Evolutionary conservation across 2,113 vertebrate species (phyloP).

Genomic region (Amia ocellicauda): DNA sequence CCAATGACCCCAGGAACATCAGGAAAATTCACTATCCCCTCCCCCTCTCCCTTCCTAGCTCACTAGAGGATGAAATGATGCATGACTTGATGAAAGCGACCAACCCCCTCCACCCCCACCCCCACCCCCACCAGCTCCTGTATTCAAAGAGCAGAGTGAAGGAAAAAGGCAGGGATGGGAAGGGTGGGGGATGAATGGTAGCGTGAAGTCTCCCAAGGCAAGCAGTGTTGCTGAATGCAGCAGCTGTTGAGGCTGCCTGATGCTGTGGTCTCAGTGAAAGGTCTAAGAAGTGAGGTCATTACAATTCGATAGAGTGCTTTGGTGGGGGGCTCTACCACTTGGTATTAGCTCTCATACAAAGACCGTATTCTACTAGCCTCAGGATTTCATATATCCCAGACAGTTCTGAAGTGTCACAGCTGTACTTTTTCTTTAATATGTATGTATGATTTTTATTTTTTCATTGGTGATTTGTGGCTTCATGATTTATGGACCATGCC

Average conservation of each 20-base stretch:
- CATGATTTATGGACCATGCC: slow-evolving; percentile 21
- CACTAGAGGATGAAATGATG: slow-evolving; percentile 1
- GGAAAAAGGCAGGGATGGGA: background rate
- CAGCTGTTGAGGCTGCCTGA: background rate
- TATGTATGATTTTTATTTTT: slow-evolving; percentile 14
- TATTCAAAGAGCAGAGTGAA: too few relatives aligned
- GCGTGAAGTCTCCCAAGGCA: too few relatives aligned
- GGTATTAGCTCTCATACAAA: slow-evolving; percentile 10
- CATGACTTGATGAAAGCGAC: slow-evolving; percentile 13
- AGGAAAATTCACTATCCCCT: slow-evolving; percentile 32
- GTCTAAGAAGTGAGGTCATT: background rate
- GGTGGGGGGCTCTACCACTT: background rate
- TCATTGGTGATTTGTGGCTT: slow-evolving; percentile 13
- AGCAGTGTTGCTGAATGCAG: background rate
- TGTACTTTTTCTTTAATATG: slow-evolving; percentile 1
- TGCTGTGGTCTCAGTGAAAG: background rate
- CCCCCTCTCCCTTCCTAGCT: slow-evolving; percentile 16
- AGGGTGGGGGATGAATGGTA: background rate
- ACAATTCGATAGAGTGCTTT: background rate
- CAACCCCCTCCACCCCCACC: background rate
- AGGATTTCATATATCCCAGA: background rate
- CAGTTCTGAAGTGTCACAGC: background rate
- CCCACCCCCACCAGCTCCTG: background rate
- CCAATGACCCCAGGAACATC: slow-evolving; percentile 27
- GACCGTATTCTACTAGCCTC: slow-evolving; percentile 9